A percentile compares a stretch with the other conserved stretches of the same genome.
Conservation (phyloP, 2,113 vertebrate species). For the Spea multiplicata region DNA sequence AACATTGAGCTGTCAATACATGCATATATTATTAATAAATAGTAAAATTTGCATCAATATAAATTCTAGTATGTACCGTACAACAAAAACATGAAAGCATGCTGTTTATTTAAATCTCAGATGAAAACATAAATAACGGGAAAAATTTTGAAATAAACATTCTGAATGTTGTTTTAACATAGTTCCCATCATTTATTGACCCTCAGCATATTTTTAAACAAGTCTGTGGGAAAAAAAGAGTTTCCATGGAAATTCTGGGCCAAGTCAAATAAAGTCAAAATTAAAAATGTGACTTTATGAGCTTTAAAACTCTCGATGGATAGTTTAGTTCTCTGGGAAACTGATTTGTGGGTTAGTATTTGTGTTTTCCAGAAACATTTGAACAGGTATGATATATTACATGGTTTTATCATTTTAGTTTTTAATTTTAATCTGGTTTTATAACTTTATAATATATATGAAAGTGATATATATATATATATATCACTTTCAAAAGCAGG, state of each 20-base stretch:
- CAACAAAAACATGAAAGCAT: not conserved
- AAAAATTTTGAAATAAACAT: slow-evolving; percentile 12
- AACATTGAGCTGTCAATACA: too few relatives aligned
- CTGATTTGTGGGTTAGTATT: not conserved
- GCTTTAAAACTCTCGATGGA: slow-evolving; percentile 17
- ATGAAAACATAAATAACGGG: not conserved
- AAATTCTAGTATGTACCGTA: too few relatives aligned
- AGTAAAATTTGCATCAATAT: too few relatives aligned
- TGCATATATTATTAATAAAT: too few relatives aligned
- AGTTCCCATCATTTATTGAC: slow-evolving; percentile 34
- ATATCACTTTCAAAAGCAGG: too few relatives aligned
- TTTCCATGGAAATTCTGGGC: slow-evolving; percentile 10
- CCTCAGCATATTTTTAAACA: slow-evolving; percentile 33
- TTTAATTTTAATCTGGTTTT: too few relatives aligned
- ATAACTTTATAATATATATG: too few relatives aligned
- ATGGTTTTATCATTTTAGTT: not conserved
- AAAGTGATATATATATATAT: too few relatives aligned
- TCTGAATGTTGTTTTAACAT: slow-evolving; percentile 37
- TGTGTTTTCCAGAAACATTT: not conserved
- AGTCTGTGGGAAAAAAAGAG: slow-evolving; percentile 37
- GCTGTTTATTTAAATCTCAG: slow-evolving; percentile 4
- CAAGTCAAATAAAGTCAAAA: slow-evolving; percentile 39
- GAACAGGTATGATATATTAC: not conserved
- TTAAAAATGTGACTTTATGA: slow-evolving; percentile 34
- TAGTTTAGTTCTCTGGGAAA: slow-evolving; percentile 31